phyloP scores from a whole-genome alignment of 2,888 invertebrate species.

The Dryomyza anilis region DNA sequence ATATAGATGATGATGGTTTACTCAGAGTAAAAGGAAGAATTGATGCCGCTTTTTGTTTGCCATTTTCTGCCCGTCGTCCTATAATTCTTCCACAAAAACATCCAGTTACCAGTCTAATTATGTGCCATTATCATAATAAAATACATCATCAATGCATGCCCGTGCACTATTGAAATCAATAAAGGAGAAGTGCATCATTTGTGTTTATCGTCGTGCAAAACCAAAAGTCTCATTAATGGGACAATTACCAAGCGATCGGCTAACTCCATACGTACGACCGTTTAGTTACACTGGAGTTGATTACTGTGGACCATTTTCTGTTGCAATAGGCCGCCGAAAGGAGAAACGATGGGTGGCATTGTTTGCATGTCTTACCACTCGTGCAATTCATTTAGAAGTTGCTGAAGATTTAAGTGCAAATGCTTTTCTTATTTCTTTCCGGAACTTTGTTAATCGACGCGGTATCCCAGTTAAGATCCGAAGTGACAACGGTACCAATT shows the following conservation, averaged over 20 bases:
- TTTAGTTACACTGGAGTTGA: slow-evolving; percentile 35
- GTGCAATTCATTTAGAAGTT: slow-evolving; percentile 19
- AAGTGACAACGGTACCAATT: slow-evolving; percentile 29
- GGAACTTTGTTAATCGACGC: slow-evolving; percentile 13
- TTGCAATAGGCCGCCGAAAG: neutral
- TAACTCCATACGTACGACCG: slow-evolving; percentile 30
- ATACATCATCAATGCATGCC: neutral
- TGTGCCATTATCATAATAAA: no score
- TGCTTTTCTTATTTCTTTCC: neutral
- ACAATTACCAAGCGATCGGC: slow-evolving; percentile 27
- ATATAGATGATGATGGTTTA: no score
- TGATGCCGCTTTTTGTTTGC: no score
- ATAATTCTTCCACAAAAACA: no score
- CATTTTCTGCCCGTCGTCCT: no score
- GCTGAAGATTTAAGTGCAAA: slow-evolving; percentile 5
- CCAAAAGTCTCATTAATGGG: slow-evolving; percentile 28
- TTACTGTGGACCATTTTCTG: slow-evolving; percentile 24
- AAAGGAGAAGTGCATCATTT: no score
- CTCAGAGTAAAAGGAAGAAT: no score
- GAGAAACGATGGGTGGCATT: slow-evolving; percentile 27
- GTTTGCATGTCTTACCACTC: slow-evolving; percentile 18
- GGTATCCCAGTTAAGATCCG: slow-evolving; percentile 28
- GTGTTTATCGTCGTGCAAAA: no score
- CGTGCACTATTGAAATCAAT: no score
- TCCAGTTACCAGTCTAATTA: no score